Base-by-base conservation (phyloP, 2,888 invertebrate species). In the Chymomyza procnemis region DNA sequence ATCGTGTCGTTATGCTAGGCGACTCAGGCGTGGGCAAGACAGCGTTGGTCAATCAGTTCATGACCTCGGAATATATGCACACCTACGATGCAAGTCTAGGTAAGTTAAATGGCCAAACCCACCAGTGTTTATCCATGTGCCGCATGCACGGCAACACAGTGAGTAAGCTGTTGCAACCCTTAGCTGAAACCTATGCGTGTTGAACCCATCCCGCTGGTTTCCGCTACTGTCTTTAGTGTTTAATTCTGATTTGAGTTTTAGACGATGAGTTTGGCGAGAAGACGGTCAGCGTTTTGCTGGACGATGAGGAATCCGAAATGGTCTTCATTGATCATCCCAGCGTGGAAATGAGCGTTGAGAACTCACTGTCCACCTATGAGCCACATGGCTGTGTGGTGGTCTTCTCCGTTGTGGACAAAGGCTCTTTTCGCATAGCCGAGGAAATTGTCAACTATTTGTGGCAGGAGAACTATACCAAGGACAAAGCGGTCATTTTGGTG, bases 41-140 rank as follows among this genome's bases (percentile, higher is more conserved):
- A 0, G 96, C 97, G 1, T 92, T 98, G 26, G 96, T 97, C 1
- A 95, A 96, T 0, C 97, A 98, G 89, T 97, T 98, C 90, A 97
- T 97, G 96, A 97, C 97, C 34, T 97, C 97, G 75, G 97, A 97
- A 88, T 97, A 97, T 89, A 97, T 97, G 95, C 97, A 97, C 91
- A 97, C 97, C 0, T 97, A 97, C 90, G 97, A 97, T 89, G 96
- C 96, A 1, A 97, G 96, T 87, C 92, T 97, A 88, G 96, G 96
- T 96, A 92, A 94, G 93, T 91, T 66, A 52, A 50, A 21, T 57
- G 9, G 26, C 57, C 34, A 34, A 6, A 57, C n/a, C n/a, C 18
- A 22, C n/a, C 41, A 57, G 16, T 26, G 26, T 57, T 55, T 22
- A 9, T 26, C 21, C 14, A 55, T 14, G n/a, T 55, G 21, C 21